These are phyloP conservation scores for Diploptera punctata DNA, from an alignment of 2,888 invertebrate species.

Conservation along the genomic window DNA sequence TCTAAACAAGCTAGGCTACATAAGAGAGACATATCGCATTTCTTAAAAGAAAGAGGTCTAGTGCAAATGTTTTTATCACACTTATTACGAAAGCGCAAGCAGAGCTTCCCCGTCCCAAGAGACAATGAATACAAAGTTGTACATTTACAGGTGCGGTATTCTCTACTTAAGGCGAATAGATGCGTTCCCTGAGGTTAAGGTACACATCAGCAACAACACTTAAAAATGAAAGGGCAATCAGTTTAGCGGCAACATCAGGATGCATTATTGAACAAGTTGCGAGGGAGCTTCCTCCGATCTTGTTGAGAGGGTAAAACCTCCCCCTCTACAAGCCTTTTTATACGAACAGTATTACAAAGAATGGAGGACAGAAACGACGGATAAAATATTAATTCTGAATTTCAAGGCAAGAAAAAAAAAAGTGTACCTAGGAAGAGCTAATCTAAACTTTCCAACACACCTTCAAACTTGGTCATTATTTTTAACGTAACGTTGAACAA, in stretches of 20 bases:
- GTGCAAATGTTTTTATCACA: no score
- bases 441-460: constrained; percentile 32
- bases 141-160: no score
- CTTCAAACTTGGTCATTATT: background rate
- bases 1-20: no score
- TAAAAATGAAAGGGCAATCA: constrained; percentile 41
- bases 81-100: no score
- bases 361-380: background rate
- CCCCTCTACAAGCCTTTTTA: background rate
- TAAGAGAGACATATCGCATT: no score
- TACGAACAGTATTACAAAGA: background rate
- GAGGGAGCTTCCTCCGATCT: constrained; percentile 19
- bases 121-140: no score
- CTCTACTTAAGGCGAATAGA: no score
- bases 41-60: no score
- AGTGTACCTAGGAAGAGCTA: constrained; percentile 19
- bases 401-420: background rate
- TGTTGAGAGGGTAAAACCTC: background rate
- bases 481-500: background rate
- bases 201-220: constrained; percentile 27
- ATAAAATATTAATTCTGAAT: constrained; percentile 29
- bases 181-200: no score
- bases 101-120: no score
- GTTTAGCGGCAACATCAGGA: constrained; percentile 33
- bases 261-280: constrained; percentile 38